Base-by-base conservation (phyloP, 2,888 invertebrate genomes). In the Neuroscelio doddi region DNA sequence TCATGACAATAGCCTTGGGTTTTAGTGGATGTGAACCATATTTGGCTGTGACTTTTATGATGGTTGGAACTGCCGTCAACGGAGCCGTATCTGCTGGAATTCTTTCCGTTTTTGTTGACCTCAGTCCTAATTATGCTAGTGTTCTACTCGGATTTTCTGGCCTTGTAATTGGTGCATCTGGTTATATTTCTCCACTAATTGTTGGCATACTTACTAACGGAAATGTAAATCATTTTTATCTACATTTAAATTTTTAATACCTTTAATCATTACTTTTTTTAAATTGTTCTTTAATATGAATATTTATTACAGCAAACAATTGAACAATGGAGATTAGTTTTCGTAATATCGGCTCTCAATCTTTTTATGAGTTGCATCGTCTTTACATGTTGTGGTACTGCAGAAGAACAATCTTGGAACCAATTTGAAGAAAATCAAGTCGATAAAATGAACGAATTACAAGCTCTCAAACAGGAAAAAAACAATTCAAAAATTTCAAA, bases 51-150 rank as follows among this genome's bases (percentile, higher is more conserved):
- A 75, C 88, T 1, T 87, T 90, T 67, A 84, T 92, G 64, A 88
- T 89, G 29, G 67, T 87, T n/a, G 90, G 91, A 0, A 88, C 89
- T 1, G 88, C 88, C 32, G 85, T 89, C 4, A 90, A 90, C 74
- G 92, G 92, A 0, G 89, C 90, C 0, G 88, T 90, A 1, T 90
- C 90, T 0, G 88, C 90, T 0, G 91, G 91, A 0, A 89, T 90
- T 0, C 81, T 91, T 26, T 89, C 91, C 1, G 89, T 87, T 49
- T 86, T 90, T 55, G 90, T 92, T 5, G 92, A 92, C 71, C 86
- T 92, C 42, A 89, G 91, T 55, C 90, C 90, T 0, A 90, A 90
- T 79, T 87, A 86, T 71, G 87, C 87, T 7, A 86, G 88, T 65
- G 85, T 91, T 21, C 84, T 89, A 1, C 84, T 91, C 42, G 91